These are phyloP conservation scores for Xiphophorus couchianus DNA, from an alignment of 2,113 vertebrate species.

Conservation along the genomic window DNA sequence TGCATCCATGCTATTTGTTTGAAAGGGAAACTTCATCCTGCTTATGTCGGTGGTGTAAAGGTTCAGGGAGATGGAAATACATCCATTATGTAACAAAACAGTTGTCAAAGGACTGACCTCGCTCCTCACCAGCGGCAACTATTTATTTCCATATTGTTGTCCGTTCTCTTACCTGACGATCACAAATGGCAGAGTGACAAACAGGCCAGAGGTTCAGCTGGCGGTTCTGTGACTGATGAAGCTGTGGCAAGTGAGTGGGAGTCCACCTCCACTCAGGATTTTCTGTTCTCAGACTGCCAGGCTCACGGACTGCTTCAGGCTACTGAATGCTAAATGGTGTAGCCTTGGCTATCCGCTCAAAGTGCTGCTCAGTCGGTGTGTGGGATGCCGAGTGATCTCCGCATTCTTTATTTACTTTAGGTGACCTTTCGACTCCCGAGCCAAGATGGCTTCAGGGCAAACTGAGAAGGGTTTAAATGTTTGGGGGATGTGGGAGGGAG, in stretches of 20 bases:
- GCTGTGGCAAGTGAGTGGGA: constrained; percentile 74
- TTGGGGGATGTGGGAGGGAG: constrained; percentile 71
- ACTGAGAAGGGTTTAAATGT: constrained; percentile 74
- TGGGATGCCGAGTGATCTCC: constrained; percentile 75
- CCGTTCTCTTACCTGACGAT: constrained; percentile 21
- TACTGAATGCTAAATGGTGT: constrained; percentile 70
- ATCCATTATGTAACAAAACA: constrained; percentile 14
- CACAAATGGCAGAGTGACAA: constrained; percentile 40
- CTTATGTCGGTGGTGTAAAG: constrained; percentile 23
- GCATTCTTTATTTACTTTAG: constrained; percentile 80
- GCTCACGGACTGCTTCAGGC: constrained; percentile 66
- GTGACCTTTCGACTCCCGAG: constrained; percentile 73
- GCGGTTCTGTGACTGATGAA: constrained; percentile 61
- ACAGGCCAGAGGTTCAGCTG: constrained; percentile 40
- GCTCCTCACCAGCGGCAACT: constrained; percentile 31
- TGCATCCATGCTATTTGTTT: constrained; percentile 8
- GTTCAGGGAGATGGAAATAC: constrained; percentile 15
- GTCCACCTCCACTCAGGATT: constrained; percentile 65
- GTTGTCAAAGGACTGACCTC: constrained; percentile 10
- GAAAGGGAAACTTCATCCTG: background rate
- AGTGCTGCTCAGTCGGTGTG: constrained; percentile 64
- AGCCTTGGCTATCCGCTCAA: constrained; percentile 70
- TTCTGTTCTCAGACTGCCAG: constrained; percentile 69
- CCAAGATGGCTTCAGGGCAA: constrained; percentile 69
- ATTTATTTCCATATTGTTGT: constrained; percentile 32